phyloP scores from a whole-genome alignment of 2,888 invertebrate genomes.

The Diaprepes abbreviatus region DNA sequence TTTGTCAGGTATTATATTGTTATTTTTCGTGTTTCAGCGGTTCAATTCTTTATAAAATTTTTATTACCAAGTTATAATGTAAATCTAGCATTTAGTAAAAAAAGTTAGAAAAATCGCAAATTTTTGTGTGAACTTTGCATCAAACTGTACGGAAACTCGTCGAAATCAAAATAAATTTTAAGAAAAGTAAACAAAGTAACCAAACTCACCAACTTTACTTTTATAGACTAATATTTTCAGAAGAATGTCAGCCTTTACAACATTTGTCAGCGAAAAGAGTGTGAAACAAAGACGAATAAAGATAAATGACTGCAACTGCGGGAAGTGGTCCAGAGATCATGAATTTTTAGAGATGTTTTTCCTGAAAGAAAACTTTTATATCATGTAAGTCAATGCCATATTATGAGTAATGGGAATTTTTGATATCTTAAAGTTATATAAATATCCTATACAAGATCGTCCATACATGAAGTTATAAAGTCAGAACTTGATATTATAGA shows the following conservation, averaged over 20 bases:
- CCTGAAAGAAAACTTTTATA: conserved; percentile 18
- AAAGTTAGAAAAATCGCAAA: no score
- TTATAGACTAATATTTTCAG: conserved; percentile 39
- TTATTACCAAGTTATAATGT: no score
- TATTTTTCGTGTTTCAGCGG: no score
- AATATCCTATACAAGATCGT: no score
- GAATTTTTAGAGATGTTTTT: conserved; percentile 35
- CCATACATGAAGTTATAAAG: no score
- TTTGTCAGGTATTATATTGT: no score
- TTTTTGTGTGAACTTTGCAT: no score
- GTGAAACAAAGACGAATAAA: conserved; percentile 44
- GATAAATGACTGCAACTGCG: conserved; percentile 39
- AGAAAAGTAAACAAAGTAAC: conserved; percentile 3
- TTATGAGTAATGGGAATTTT: conserved; percentile 32
- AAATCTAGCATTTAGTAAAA: no score
- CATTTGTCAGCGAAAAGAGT: conserved; percentile 36
- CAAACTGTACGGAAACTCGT: not conserved
- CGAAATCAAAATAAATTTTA: not conserved
- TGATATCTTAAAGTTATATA: not conserved
- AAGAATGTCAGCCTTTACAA: conserved; percentile 32
- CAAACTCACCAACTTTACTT: conserved; percentile 18
- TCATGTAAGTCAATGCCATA: conserved; percentile 24
- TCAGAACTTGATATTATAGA: no score
- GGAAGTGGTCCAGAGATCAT: conserved; percentile 35
- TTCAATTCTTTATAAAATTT: no score